Base-by-base conservation (phyloP, 30 jellyfish, hydroid and myxozoan genomes). In the Clytia hemisphaerica region DNA sequence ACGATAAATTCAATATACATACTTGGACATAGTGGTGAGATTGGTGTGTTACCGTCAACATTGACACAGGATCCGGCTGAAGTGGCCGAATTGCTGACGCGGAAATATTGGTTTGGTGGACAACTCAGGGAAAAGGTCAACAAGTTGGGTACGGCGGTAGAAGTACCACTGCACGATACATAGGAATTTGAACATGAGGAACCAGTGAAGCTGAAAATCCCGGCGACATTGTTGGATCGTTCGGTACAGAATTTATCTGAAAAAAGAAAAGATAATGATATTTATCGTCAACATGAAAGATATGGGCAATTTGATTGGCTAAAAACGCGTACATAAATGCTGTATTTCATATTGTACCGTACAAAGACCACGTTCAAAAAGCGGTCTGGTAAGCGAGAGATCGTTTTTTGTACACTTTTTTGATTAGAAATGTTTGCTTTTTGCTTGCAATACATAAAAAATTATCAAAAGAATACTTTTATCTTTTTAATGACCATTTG, bases 181-280 rank as follows among this genome's bases (percentile, higher is more conserved):
- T 57, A 31, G 5, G 25, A 38, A 21, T 38, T 45, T 22, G n/a
- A 57, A 57, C 70, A 57, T 22, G 14, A 22, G 7, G 53, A 6
- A n/a, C 70, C 42, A 22, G 37, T 31, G 19, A 22, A 16, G 16
- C 70, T 26, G 70, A 21, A 57, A 5, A n/a, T 57, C 30, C 70
- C 70, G 6, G 7, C 14, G 4, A 31, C 42, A 22, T 22, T 26
- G 30, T 57, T 57, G 1, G 45, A 45, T 57, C 19, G 70, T 22
- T 31, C 30, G 49, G 15, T n/a, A 6, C 70, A 57, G 44, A 57
- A 57, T n/a, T n/a, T 57, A 57, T 57, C 70, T 57, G n/a, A n/a
- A 57, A 5, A 57, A 4, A 2, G 24, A 46, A 46, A 9, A 40
- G 14, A n/a, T n/a, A n/a, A n/a, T n/a, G n/a, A n/a, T n/a, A n/a